Evolutionary conservation across 1,140 invertebrate species (phyloP).

Genomic region (Tetragnatha versicolor): DNA sequence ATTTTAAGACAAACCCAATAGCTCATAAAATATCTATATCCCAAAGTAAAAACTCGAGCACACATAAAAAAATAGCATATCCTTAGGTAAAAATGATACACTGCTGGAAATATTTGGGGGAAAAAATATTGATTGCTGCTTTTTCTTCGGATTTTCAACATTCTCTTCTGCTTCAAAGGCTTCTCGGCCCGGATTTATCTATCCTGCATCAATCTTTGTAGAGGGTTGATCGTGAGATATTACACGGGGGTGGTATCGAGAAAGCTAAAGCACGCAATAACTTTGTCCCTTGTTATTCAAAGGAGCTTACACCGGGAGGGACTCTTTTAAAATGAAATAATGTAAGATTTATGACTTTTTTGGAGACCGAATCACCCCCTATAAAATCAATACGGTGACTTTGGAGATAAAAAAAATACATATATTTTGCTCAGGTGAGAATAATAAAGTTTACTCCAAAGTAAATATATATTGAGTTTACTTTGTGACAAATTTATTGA

Average conservation of each 20-base stretch:
- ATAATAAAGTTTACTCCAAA: too few species aligned
- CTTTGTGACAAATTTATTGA: too few species aligned
- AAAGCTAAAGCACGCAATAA: conserved; percentile 5
- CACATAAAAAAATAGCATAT: background rate
- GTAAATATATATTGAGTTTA: too few species aligned
- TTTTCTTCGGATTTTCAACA: conserved; percentile 3
- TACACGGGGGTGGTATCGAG: background rate
- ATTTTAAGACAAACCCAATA: too few species aligned
- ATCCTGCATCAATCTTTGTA: conserved; percentile 22
- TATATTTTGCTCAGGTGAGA: background rate
- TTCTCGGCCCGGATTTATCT: conserved; percentile 12
- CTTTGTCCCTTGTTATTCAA: conserved; percentile 27
- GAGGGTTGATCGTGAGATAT: conserved; percentile 6
- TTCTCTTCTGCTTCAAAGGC: background rate
- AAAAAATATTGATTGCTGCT: conserved; percentile 25
- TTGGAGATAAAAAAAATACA: background rate
- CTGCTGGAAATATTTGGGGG: conserved; percentile 3
- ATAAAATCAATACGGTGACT: conserved; percentile 19
- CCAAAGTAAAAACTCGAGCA: too few species aligned
- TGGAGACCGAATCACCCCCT: background rate
- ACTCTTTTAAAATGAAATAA: conserved; percentile 34
- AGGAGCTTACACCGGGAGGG: background rate
- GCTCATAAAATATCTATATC: too few species aligned
- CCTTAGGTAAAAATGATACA: conserved; percentile 16
- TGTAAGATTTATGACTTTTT: conserved; percentile 18